Conservation (phyloP, 1,140 invertebrate species). For the Atta texana region DNA sequence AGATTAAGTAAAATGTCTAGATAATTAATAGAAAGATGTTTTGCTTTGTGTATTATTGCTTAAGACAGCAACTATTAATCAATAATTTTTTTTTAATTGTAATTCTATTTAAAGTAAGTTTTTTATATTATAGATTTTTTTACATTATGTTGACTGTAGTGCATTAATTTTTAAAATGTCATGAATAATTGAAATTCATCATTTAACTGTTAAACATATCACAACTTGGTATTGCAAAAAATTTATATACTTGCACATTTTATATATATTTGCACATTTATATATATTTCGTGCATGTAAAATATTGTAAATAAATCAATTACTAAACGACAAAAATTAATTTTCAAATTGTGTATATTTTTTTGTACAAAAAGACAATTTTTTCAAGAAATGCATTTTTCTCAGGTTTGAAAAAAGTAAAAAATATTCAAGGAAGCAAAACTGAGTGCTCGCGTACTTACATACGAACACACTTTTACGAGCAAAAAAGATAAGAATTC, state of each 20-base stretch:
- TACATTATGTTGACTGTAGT: background rate
- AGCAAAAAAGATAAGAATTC: conserved; percentile 29
- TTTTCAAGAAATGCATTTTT: too few relatives aligned
- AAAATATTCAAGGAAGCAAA: background rate
- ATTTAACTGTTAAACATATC: background rate
- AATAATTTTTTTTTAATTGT: background rate
- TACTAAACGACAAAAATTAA: background rate
- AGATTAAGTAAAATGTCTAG: conserved; percentile 11
- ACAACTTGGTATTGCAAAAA: background rate
- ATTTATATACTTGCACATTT: background rate
- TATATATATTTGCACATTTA: too few relatives aligned
- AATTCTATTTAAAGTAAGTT: conserved; percentile 1
- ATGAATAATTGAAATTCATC: background rate
- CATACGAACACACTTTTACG: background rate
- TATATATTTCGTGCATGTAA: too few relatives aligned
- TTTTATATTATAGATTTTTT: background rate
- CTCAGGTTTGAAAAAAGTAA: background rate
- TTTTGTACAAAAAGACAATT: background rate
- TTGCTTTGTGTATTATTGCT: background rate
- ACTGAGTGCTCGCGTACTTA: too few relatives aligned
- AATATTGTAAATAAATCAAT: background rate
- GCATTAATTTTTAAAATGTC: background rate
- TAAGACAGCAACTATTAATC: background rate
- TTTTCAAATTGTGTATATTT: background rate
- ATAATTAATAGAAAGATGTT: background rate